A percentile compares a stretch with the other conserved stretches of the same genome.
Evolutionary conservation across 2,113 vertebrate genomes (phyloP).

Genomic region (Mionectes macconnelli): DNA sequence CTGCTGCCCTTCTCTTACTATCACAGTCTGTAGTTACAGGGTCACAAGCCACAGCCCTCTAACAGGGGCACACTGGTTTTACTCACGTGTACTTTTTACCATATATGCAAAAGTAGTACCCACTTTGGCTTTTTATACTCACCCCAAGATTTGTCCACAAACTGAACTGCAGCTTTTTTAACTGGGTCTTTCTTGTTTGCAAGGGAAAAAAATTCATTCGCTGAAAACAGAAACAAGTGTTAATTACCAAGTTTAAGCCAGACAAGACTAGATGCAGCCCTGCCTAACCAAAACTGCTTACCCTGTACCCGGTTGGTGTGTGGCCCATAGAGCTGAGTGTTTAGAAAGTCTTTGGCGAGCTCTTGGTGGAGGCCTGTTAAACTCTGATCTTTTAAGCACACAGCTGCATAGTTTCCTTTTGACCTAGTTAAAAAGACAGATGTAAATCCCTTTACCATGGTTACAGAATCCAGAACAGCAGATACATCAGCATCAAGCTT

Average conservation of each 20-base stretch:
- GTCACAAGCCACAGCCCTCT: neutral
- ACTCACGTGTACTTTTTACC: neutral
- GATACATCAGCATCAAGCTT: neutral
- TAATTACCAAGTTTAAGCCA: neutral
- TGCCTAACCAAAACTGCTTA: conserved; percentile 42
- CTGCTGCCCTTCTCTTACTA: neutral
- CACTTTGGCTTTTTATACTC: conserved; percentile 14
- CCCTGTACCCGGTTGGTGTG: conserved; percentile 79
- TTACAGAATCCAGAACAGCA: neutral
- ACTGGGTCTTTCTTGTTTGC: conserved; percentile 78
- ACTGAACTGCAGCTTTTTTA: conserved; percentile 85
- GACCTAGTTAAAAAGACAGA: conserved; percentile 67
- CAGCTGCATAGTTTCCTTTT: conserved; percentile 77
- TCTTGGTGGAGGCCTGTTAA: conserved; percentile 69
- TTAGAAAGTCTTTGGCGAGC: conserved; percentile 81
- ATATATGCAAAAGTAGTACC: neutral
- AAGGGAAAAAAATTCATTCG: conserved; percentile 85
- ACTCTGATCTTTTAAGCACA: conserved; percentile 66
- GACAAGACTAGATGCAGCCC: neutral
- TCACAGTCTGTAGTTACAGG: accelerated
- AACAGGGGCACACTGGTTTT: neutral
- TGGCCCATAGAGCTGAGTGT: conserved; percentile 79
- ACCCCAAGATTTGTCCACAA: conserved; percentile 87
- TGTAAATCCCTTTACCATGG: accelerated
- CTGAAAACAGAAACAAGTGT: conserved; percentile 65